These are phyloP conservation scores for Halictus quadricinctus DNA, from an alignment of 2,888 invertebrate genomes.

Conservation along the genomic window DNA sequence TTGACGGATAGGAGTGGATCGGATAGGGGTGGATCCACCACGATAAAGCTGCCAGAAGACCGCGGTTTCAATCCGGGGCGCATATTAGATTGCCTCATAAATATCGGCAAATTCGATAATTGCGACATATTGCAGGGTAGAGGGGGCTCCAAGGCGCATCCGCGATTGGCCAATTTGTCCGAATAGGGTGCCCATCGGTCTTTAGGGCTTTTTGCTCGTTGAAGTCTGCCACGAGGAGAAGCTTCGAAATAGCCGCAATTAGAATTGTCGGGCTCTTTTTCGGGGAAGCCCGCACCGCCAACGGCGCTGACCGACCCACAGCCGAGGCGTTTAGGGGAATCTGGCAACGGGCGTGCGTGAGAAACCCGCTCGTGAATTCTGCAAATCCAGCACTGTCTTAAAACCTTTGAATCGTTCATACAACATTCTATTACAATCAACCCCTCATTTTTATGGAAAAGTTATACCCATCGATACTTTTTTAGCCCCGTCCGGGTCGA, in stretches of 20 bases:
- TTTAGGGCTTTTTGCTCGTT: conserved; percentile 44
- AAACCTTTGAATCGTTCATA: neutral
- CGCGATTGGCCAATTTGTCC: conserved; percentile 72
- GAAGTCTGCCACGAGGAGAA: conserved; percentile 38
- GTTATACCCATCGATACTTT: too few relatives aligned
- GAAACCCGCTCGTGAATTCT: neutral
- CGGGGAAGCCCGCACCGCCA: conserved; percentile 56
- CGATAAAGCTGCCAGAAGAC: conserved; percentile 55
- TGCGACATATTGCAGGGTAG: conserved; percentile 42
- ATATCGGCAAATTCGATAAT: conserved; percentile 74
- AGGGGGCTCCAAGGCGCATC: conserved; percentile 34
- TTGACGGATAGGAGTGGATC: conserved; percentile 30
- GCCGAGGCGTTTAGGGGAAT: conserved; percentile 19
- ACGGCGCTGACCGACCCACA: conserved; percentile 49
- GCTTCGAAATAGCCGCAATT: conserved; percentile 71
- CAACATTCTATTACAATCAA: neutral
- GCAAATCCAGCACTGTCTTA: neutral
- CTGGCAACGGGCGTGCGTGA: neutral
- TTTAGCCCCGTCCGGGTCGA: too few relatives aligned
- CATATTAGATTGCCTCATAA: conserved; percentile 55
- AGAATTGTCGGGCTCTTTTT: conserved; percentile 64
- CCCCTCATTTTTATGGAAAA: neutral
- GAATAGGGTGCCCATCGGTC: conserved; percentile 56
- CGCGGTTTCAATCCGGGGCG: conserved; percentile 13
- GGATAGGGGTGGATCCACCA: conserved; percentile 5